A percentile compares a stretch with the other conserved stretches of the same genome.
These are phyloP conservation scores for Nebria salina DNA, from an alignment of 2,888 invertebrate species.

Conservation along the genomic window DNA sequence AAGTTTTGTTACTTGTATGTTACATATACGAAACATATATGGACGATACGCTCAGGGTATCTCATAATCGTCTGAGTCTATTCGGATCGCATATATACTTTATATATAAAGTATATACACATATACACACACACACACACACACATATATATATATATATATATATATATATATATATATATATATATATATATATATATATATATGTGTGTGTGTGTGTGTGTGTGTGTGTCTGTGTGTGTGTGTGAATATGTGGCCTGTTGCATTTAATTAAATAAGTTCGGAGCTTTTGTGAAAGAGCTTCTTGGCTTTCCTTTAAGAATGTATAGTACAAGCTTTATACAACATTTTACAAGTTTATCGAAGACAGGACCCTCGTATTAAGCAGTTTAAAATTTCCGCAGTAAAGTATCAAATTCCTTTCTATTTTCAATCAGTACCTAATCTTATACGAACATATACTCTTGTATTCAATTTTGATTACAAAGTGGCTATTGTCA, in stretches of 20 bases:
- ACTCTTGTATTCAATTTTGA: neutral
- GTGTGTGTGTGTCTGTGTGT: neutral
- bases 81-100: too few species aligned
- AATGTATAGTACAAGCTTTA: neutral
- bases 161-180: too few species aligned
- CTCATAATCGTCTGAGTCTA: too few species aligned
- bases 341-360: neutral
- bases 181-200: too few species aligned
- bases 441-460: neutral
- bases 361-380: neutral
- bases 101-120: too few species aligned
- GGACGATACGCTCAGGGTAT: too few species aligned
- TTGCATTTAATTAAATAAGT: slow-evolving; percentile 1
- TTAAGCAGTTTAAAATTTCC: neutral
- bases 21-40: too few species aligned
- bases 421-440: neutral
- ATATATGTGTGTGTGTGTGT: too few species aligned
- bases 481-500: too few species aligned
- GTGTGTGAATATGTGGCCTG: neutral
- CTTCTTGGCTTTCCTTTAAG: neutral
- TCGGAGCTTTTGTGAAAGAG: neutral
- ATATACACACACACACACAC: too few species aligned
- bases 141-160: too few species aligned
- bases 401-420: neutral
- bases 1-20: too few species aligned